Percentiles rank a stretch among this genome's conserved stretches.
Evolutionary conservation across 2,888 invertebrate genomes (phyloP).

Genomic region (Ormyrus rosae): DNA sequence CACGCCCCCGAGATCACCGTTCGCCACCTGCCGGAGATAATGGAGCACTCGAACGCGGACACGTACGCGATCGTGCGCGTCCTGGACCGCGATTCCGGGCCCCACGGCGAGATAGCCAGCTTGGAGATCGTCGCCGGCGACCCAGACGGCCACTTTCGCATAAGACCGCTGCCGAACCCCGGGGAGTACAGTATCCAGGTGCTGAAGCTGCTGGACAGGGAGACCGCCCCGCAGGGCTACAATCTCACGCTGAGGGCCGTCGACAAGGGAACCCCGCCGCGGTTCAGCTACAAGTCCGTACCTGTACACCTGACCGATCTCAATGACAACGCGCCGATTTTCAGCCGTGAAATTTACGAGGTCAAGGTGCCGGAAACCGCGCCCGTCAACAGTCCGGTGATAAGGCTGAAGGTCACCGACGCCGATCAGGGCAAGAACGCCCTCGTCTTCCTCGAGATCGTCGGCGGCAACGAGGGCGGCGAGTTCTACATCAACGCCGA

Average conservation of each 20-base stretch:
- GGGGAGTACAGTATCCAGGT: constrained; percentile 90
- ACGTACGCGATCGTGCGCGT: constrained; percentile 94
- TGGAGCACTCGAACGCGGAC: constrained; percentile 88
- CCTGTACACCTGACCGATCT: constrained; percentile 88
- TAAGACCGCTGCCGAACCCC: constrained; percentile 77
- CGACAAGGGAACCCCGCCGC: constrained; percentile 89
- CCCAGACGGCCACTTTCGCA: constrained; percentile 91
- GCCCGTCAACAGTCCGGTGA: constrained; percentile 91
- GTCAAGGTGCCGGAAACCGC: constrained; percentile 92
- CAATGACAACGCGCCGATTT: constrained; percentile 92
- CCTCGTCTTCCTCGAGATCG: constrained; percentile 90
- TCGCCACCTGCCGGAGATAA: constrained; percentile 86
- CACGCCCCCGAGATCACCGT: constrained; percentile 90
- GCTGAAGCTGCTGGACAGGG: constrained; percentile 86
- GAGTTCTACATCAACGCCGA: constrained; percentile 92
- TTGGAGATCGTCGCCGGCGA: constrained; percentile 93
- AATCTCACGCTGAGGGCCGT: constrained; percentile 90
- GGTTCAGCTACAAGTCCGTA: constrained; percentile 87
- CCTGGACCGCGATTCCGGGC: constrained; percentile 88
- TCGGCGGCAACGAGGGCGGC: constrained; percentile 93
- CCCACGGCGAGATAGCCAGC: constrained; percentile 88
- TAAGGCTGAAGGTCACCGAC: constrained; percentile 91
- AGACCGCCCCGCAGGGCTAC: constrained; percentile 87
- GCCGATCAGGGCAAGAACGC: constrained; percentile 90
- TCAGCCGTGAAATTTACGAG: constrained; percentile 91